Base-by-base conservation (phyloP, 2,113 vertebrate genomes). In the Pterocles orientalis region DNA sequence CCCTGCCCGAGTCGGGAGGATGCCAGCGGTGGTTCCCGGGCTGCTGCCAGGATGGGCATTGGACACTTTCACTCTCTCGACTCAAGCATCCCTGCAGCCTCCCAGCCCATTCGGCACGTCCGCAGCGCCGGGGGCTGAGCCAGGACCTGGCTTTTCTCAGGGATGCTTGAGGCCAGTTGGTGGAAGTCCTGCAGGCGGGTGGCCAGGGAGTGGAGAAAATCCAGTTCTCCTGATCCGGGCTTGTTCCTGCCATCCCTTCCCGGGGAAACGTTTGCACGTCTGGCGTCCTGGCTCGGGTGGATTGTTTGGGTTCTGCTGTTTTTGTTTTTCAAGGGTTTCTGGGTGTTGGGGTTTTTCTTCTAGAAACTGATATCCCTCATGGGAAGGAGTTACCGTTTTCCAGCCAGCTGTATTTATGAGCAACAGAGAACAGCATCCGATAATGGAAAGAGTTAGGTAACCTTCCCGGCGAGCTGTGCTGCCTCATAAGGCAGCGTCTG, bases 311-410 rank as follows among this genome's bases (percentile, higher is more conserved):
- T 94, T 94, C 91, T 91, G 56, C 91, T 97, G 96, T 62, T 96
- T 83, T 93, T 97, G 96, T 97, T 96, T 96, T 90, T 83, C 69
- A 34, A 54, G 73, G 91, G 95, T 96, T 95, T 97, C 96, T 96
- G 95, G 94, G 94, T 97, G 95, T 97, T 96, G 86, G 33, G 68
- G 23, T 29, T 92, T 94, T 94, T 83, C 25, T 86, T 78, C 47
- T 79, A 64, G 28, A 86, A 91, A 24, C 0, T 91, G 83, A 94
- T 95, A 62, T 83, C 77, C 77, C 96, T 60, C 91, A 5, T 60
- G 96, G 91, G 96, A 94, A 84, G 94, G 88, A 92, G 69, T 93
- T 86, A 73, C 88, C 23, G 0, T 83, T 94, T 70, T 75, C 80
- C 81, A 95, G 83, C 88, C 92, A 94, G 92, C 91, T 97, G 95